These are phyloP conservation scores for Manduca sexta DNA, from an alignment of 1,140 invertebrate genomes.

Conservation along the genomic window DNA sequence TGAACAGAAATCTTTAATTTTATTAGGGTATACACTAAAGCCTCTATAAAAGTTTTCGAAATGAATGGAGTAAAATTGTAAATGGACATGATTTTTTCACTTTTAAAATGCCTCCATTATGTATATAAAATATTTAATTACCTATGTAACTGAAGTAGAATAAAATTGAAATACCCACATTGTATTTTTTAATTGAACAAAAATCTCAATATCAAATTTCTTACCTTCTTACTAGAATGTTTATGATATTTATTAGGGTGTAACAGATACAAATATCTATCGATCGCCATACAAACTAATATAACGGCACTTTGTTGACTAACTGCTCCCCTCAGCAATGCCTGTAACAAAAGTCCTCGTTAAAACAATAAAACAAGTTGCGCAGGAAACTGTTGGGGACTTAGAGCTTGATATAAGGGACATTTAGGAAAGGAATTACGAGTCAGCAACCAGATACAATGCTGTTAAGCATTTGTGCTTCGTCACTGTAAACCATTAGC, in stretches of 20 bases:
- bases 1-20: too few species aligned
- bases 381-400: conserved; percentile 6
- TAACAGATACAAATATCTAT: conserved; percentile 87
- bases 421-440: conserved; percentile 19
- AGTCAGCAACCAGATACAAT: conserved; percentile 30
- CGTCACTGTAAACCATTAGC: conserved; percentile 53
- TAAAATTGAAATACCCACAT: neutral
- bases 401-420: conserved; percentile 17
- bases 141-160: too few species aligned
- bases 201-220: neutral
- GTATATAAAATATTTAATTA: neutral
- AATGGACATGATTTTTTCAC: too few species aligned
- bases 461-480: conserved; percentile 40
- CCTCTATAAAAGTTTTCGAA: too few species aligned
- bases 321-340: conserved; percentile 84
- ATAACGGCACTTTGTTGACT: conserved; percentile 90
- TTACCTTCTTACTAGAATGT: conserved; percentile 88
- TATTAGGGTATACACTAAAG: too few species aligned
- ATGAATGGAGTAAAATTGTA: too few species aligned
- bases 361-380: conserved; percentile 7
- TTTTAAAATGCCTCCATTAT: too few species aligned
- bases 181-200: neutral
- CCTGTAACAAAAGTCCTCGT: conserved; percentile 75
- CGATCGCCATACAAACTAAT: conserved; percentile 89
- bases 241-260: conserved; percentile 87